Conservation (phyloP, 1,140 invertebrate species). For the Philopotamus ludificatus region DNA sequence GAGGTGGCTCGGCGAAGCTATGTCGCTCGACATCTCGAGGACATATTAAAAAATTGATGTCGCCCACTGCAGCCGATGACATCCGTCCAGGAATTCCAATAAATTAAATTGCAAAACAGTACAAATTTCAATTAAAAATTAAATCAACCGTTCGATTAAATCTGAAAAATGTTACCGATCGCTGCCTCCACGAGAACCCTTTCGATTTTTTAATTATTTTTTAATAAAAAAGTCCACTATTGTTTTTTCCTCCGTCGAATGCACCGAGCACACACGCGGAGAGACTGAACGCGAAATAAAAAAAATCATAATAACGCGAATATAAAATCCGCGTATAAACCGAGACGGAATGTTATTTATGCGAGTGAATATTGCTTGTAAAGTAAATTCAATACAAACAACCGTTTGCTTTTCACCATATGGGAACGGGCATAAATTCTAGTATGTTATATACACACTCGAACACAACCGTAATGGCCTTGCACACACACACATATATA, state of each 20-base stretch:
- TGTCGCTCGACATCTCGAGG: neutral
- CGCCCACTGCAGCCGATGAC: neutral
- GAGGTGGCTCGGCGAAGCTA: constrained; percentile 16
- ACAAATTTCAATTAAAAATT: no score
- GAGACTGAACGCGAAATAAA: constrained; percentile 3
- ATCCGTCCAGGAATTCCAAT: neutral
- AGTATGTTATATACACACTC: constrained; percentile 21
- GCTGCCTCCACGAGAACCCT: no score
- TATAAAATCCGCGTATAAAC: constrained; percentile 28
- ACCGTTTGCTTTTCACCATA: constrained; percentile 28
- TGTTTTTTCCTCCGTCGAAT: no score
- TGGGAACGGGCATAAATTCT: constrained; percentile 27
- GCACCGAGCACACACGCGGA: neutral
- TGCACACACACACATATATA: neutral
- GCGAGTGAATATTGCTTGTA: constrained; percentile 31
- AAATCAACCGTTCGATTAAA: no score
- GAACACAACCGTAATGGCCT: constrained; percentile 14
- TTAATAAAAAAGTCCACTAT: no score
- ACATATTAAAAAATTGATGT: constrained; percentile 6
- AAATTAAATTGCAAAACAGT: no score
- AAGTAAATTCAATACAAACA: constrained; percentile 33
- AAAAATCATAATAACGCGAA: constrained; percentile 16
- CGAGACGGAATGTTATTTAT: constrained; percentile 31
- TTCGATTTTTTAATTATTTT: no score
- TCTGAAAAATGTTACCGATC: no score